Percentiles rank a stretch among this genome's conserved stretches.
phyloP scores from a whole-genome alignment of 2,888 invertebrate species.

The Silvanus unidentatus region DNA sequence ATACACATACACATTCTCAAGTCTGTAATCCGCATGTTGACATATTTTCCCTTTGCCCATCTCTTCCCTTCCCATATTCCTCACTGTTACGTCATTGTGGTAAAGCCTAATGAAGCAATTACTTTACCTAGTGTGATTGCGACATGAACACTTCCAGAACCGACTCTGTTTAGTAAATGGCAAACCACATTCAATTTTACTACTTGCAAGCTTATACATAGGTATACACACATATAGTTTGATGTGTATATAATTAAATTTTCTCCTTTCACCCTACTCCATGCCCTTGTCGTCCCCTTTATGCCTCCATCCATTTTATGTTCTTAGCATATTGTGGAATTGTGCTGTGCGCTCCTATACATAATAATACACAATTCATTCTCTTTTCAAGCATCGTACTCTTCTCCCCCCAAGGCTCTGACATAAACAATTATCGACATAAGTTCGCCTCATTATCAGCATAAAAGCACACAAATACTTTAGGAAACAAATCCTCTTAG shows the following conservation, averaged over 20 bases:
- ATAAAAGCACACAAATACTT: conserved; percentile 37
- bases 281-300: no score
- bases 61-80: background rate
- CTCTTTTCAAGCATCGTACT: conserved; percentile 7
- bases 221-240: background rate
- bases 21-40: background rate
- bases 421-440: conserved; percentile 33
- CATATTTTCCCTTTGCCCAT: no score
- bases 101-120: conserved; percentile 40
- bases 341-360: background rate
- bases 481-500: conserved; percentile 26
- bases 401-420: conserved; percentile 6
- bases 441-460: conserved; percentile 17
- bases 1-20: conserved; percentile 2
- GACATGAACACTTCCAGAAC: conserved; percentile 29
- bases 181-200: conserved; percentile 37
- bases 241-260: conserved; percentile 21
- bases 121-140: conserved; percentile 30
- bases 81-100: conserved; percentile 30
- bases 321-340: no score
- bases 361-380: no score
- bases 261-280: conserved; percentile 7
- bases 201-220: background rate
- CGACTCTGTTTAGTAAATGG: conserved; percentile 24
- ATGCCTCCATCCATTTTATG: conserved; percentile 15